phyloP scores from a whole-genome alignment of 2,113 vertebrate genomes.

The Sphaerodactylus townsendi region DNA sequence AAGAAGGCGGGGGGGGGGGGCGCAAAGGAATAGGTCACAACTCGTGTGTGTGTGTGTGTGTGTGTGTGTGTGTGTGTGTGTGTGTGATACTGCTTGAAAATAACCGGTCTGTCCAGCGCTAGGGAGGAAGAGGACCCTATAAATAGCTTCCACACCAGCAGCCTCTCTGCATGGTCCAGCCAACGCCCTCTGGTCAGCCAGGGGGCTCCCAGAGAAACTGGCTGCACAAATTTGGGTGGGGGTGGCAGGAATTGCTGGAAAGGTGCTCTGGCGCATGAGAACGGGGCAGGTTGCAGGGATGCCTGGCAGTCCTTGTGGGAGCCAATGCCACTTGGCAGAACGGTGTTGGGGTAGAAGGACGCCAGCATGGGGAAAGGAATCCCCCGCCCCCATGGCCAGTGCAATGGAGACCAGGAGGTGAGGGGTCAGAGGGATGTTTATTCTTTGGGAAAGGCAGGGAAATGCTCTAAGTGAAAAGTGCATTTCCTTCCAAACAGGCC shows the following conservation, averaged over 20 bases:
- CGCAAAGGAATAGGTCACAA: not conserved
- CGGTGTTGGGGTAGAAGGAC: not conserved
- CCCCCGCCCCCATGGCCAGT: not conserved
- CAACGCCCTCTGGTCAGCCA: not conserved
- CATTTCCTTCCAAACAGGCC: conserved; percentile 32
- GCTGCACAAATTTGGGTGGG: not conserved
- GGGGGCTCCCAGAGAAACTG: not conserved
- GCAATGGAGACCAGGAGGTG: not conserved
- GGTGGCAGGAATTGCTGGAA: not conserved
- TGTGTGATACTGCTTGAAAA: not conserved
- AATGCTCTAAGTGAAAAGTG: not conserved
- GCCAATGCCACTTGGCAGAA: not conserved
- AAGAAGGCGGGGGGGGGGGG: not conserved
- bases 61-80: not conserved
- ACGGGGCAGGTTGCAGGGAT: not conserved
- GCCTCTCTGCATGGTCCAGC: not conserved
- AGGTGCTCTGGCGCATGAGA: too few species aligned
- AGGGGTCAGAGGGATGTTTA: conserved; percentile 20
- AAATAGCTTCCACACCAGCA: not conserved
- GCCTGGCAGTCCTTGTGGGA: rapidly evolving
- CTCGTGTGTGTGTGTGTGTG: too few species aligned
- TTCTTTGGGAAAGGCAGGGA: conserved; percentile 1
- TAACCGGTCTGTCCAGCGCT: too few species aligned
- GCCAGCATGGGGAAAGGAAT: not conserved
- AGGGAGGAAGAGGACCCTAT: not conserved